Percentiles rank a stretch among this genome's conserved stretches.
These are phyloP conservation scores for Druon quercuslanigerum DNA, from an alignment of 1,140 invertebrate genomes.

Conservation along the genomic window DNA sequence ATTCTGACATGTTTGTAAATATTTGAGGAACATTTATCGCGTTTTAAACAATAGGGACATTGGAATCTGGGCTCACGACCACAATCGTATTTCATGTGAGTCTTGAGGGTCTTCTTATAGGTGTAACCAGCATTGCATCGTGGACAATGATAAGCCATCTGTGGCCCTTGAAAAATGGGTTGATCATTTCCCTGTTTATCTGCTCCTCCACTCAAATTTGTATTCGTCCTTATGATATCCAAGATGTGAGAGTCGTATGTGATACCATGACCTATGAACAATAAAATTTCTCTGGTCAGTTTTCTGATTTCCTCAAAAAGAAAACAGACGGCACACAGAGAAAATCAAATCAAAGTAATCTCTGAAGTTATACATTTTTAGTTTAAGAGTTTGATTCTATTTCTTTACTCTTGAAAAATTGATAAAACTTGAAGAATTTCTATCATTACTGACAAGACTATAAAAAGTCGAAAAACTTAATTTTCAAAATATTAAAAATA, in stretches of 20 bases:
- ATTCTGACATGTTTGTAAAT: constrained; percentile 70
- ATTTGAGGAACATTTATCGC: constrained; percentile 73
- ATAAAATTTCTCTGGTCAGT: constrained; percentile 47
- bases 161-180: constrained; percentile 51
- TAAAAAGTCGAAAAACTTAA: too few relatives aligned
- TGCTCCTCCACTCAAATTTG: constrained; percentile 44
- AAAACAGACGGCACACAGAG: constrained; percentile 38
- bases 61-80: constrained; percentile 82
- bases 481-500: too few relatives aligned
- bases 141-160: constrained; percentile 66
- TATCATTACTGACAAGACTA: too few relatives aligned
- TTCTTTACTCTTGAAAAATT: too few relatives aligned
- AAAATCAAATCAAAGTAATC: background rate
- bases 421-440: too few relatives aligned
- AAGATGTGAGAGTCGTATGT: constrained; percentile 48
- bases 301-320: background rate
- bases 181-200: constrained; percentile 54
- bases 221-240: constrained; percentile 52
- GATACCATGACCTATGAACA: constrained; percentile 62
- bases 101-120: constrained; percentile 73
- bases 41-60: constrained; percentile 77
- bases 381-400: too few relatives aligned
- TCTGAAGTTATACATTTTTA: background rate
- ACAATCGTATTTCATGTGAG: constrained; percentile 85
- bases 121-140: constrained; percentile 67